These are phyloP conservation scores for Eulemur albifrons DNA, from an alignment of 2,797 vertebrate species.

Conservation along the genomic window DNA sequence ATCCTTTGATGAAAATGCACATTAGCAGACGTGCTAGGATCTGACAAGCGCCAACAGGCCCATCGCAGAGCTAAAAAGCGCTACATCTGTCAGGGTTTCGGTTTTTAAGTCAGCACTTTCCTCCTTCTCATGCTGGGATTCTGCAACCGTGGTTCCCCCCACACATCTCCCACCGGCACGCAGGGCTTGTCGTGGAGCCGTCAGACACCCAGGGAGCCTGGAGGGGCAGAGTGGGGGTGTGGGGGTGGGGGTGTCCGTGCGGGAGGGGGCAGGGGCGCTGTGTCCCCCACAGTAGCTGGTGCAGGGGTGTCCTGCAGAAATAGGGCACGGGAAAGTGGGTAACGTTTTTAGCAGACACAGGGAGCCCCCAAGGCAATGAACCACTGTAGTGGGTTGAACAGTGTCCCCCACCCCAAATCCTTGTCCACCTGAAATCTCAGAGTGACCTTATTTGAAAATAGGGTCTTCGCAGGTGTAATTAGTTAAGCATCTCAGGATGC, in stretches of 20 bases:
- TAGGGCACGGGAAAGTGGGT: accelerated
- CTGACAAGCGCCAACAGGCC: conserved; percentile 83
- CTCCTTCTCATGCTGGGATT: conserved; percentile 72
- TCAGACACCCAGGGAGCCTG: neutral
- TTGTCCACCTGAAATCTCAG: neutral
- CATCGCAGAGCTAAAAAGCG: conserved; percentile 72
- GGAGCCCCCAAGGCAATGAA: neutral
- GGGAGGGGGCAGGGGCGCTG: too few relatives aligned
- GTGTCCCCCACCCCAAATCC: neutral
- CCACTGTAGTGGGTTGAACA: neutral
- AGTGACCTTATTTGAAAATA: neutral
- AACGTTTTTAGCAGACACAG: neutral
- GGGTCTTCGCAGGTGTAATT: neutral
- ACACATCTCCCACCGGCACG: accelerated
- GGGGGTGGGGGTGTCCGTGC: accelerated
- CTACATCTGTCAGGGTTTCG: conserved; percentile 80
- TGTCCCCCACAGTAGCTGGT: too few relatives aligned
- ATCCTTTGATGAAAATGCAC: conserved; percentile 78
- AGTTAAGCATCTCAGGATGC: neutral
- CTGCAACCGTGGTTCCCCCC: conserved; percentile 59
- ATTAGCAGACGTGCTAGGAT: conserved; percentile 72
- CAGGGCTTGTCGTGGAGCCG: accelerated
- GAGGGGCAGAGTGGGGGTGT: neutral
- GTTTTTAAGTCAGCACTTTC: conserved; percentile 75
- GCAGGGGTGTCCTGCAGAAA: accelerated